These are phyloP conservation scores for Psilopsiagon aurifrons DNA, from an alignment of 2,113 vertebrate species.

Conservation along the genomic window DNA sequence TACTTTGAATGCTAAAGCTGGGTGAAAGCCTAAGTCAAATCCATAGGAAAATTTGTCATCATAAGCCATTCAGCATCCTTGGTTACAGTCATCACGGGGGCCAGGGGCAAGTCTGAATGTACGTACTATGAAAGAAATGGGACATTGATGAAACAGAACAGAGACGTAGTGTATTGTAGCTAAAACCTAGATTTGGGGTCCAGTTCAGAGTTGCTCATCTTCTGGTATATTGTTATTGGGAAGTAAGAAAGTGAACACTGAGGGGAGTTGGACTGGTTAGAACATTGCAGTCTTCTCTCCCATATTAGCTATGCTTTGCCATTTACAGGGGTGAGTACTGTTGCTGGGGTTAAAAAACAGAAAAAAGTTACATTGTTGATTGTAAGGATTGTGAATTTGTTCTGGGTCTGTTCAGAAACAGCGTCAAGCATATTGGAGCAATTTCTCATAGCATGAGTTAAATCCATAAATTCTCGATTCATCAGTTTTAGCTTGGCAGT, in stretches of 20 bases:
- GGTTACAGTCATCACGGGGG: background rate
- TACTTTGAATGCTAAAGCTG: background rate
- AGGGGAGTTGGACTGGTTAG: background rate
- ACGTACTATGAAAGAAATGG: background rate
- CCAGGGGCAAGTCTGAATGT: background rate
- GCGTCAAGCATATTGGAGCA: background rate
- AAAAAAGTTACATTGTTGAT: background rate
- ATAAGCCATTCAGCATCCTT: background rate
- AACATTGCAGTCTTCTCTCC: accelerated
- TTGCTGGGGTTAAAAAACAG: background rate
- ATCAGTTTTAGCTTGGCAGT: background rate
- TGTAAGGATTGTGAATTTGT: accelerated
- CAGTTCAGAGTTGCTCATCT: background rate
- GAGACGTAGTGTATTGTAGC: background rate
- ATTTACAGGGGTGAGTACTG: background rate
- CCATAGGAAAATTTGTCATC: background rate
- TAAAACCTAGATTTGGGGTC: background rate
- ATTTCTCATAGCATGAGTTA: background rate
- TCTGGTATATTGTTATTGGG: background rate
- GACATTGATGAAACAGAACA: background rate
- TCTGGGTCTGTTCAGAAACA: background rate
- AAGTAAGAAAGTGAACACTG: background rate
- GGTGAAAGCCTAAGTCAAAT: background rate
- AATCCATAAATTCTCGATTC: background rate
- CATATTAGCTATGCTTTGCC: accelerated